These are phyloP conservation scores for Brachionus angularis DNA, from an alignment of 1,140 invertebrate species.

Conservation along the genomic window DNA sequence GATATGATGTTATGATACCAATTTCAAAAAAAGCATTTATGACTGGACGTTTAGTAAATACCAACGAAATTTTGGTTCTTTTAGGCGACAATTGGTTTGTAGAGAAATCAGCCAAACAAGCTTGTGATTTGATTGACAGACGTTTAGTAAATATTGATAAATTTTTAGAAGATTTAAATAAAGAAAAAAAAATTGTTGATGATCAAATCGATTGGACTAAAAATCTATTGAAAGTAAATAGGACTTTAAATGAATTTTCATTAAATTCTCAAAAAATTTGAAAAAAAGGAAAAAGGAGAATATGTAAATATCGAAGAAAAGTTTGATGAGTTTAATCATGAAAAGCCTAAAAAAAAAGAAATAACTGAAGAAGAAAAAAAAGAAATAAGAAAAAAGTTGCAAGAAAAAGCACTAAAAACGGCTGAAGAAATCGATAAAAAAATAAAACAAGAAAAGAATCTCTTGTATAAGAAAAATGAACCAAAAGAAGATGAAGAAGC, in stretches of 20 bases:
- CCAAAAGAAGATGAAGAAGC: neutral
- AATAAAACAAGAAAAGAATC: neutral
- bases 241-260: neutral
- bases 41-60: constrained; percentile 67
- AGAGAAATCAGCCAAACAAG: constrained; percentile 66
- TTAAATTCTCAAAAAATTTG: neutral
- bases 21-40: constrained; percentile 66
- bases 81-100: constrained; percentile 70
- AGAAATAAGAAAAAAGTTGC: constrained; percentile 7
- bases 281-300: constrained; percentile 15
- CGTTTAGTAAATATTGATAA: constrained; percentile 62
- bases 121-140: constrained; percentile 64
- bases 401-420: constrained; percentile 39
- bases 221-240: constrained; percentile 29
- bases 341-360: neutral
- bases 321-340: neutral
- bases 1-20: constrained; percentile 62
- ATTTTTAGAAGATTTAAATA: constrained; percentile 7
- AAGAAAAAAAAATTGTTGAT: constrained; percentile 9
- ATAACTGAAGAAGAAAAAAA: constrained; percentile 26
- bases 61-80: constrained; percentile 68
- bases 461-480: neutral
- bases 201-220: constrained; percentile 7
- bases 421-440: neutral
- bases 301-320: constrained; percentile 43